These are phyloP conservation scores for Sebastes nivosus DNA, from an alignment of 2,797 vertebrate genomes.

Conservation along the genomic window DNA sequence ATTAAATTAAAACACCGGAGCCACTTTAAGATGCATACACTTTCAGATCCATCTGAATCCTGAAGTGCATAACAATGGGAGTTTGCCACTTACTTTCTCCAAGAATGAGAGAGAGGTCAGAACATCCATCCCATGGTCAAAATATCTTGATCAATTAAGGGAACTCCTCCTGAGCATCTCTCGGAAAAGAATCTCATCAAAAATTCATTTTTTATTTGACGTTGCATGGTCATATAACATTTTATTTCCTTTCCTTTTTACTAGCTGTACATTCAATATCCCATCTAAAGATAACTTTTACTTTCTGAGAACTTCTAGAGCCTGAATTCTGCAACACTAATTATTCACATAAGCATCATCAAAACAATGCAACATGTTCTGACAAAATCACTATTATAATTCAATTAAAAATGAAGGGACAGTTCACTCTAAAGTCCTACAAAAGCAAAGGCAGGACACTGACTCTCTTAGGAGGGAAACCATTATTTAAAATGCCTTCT, in stretches of 20 bases:
- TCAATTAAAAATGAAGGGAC: not conserved
- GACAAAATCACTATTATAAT: not conserved
- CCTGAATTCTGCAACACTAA: not conserved
- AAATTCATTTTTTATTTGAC: not conserved
- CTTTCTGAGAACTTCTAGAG: not conserved
- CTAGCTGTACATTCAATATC: not conserved
- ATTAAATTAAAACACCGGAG: not conserved
- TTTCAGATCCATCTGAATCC: not conserved
- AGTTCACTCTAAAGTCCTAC: not conserved
- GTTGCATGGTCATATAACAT: not conserved
- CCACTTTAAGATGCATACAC: not conserved
- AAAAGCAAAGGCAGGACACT: not conserved
- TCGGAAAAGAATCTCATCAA: not conserved
- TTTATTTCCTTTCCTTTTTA: not conserved
- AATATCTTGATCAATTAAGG: too few relatives aligned
- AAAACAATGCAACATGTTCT: not conserved
- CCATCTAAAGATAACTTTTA: not conserved
- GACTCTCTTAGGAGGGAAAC: not conserved
- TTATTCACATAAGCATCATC: not conserved
- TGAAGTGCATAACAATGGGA: not conserved
- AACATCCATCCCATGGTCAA: not conserved
- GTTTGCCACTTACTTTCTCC: not conserved
- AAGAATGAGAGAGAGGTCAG: not conserved
- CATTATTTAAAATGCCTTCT: not conserved
- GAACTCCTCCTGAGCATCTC: not conserved